Evolutionary conservation across 2,888 invertebrate species (phyloP), one percentile per base, ranked within the genome.

Genomic region (Polietes domitor): DNA sequence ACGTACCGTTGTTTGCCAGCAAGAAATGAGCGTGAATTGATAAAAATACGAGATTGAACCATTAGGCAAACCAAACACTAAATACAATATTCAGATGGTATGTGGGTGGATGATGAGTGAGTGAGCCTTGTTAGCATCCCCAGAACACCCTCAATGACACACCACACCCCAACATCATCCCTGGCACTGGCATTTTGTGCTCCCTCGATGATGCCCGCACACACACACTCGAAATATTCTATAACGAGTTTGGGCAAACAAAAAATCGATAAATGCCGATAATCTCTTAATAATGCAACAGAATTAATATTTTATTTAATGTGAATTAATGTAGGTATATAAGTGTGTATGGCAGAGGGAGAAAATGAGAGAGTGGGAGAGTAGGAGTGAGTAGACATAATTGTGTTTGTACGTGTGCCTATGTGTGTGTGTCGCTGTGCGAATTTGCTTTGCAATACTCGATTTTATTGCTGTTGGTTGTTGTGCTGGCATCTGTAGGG

Each of bases 221-320:
- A 28, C 17, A 32, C 43, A 65, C 9, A 17, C 21, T 15, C 17
- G 61, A 17, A 26, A 19, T 43, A 2, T 50, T 17, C 50, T n/a
- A 5, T 50, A 50, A 50, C 50, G 50, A 50, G 50, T 50, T 50
- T 50, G 50, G 53, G 37, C 17, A 32, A 19, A 32, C 37, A 17
- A 12, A 37, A 68, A 68, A 68, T 47, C 68, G 68, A 68, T 68
- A 68, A 47, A 68, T 26, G 21, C 15, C 68, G 68, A 68, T 68
- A 68, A 47, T 41, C 68, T 68, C 43, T 68, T 68, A 68, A 68
- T 68, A 68, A 47, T 68, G 47, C 68, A 68, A 43, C 43, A 68
- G 19, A 68, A 53, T 53, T 47, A 68, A 32, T 68, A 47, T 68
- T 68, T 68, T 68, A 68, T 68, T 68, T 68, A 24, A 24, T 43